These are phyloP conservation scores for Clarias fuscus DNA, from an alignment of 2,797 vertebrate genomes.

Conservation along the genomic window DNA sequence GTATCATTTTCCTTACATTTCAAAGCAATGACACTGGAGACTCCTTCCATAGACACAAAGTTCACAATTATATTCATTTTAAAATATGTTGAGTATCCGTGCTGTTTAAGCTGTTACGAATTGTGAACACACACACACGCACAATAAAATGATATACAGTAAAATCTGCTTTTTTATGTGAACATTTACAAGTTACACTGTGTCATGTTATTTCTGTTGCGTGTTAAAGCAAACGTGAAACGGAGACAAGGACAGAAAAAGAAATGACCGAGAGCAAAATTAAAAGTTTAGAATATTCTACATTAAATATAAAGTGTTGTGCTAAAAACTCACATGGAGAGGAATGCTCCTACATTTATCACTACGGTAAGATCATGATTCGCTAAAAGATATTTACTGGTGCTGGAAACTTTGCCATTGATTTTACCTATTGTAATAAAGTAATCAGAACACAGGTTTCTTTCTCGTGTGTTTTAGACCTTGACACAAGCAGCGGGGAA, in stretches of 20 bases:
- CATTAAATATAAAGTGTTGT: conserved; percentile 73
- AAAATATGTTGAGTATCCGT: neutral
- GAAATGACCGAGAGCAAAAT: neutral
- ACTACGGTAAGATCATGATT: conserved; percentile 77
- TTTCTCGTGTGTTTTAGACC: conserved; percentile 59
- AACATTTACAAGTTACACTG: neutral
- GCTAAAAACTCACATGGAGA: conserved; percentile 80
- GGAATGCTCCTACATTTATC: conserved; percentile 82
- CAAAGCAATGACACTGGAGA: neutral
- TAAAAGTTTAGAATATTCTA: rapidly evolving
- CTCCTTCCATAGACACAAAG: neutral
- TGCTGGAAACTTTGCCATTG: neutral
- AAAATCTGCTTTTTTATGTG: neutral
- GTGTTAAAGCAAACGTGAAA: neutral
- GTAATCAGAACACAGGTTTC: neutral
- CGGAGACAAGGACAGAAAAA: neutral
- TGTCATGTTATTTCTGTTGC: neutral
- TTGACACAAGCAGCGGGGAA: rapidly evolving
- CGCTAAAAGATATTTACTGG: neutral
- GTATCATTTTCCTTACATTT: too few relatives aligned
- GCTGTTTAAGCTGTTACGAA: neutral
- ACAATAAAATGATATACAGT: neutral
- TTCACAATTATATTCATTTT: neutral
- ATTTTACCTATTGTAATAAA: neutral
- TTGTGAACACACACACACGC: neutral